Conservation (phyloP, 2,113 vertebrate genomes). For the Pseudorasbora parva region DNA sequence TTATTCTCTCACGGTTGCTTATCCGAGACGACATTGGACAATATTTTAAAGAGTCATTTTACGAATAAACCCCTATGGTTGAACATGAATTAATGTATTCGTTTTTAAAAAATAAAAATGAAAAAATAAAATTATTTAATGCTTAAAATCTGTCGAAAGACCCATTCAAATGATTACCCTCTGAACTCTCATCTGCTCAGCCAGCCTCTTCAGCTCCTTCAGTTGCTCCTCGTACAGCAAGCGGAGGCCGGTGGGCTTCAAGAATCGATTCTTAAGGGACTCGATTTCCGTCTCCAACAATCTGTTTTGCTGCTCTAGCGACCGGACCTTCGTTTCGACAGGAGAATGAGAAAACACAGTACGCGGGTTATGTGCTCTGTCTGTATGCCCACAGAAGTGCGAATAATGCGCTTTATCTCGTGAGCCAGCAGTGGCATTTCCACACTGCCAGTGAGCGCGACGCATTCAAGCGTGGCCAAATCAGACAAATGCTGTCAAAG, state of each 20-base stretch:
- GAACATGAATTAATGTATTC: background rate
- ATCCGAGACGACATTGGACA: background rate
- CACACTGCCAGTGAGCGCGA: slow-evolving; percentile 30
- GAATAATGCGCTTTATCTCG: slow-evolving; percentile 48
- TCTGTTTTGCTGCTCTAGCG: slow-evolving; percentile 71
- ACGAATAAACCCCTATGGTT: background rate
- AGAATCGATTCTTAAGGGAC: slow-evolving; percentile 66
- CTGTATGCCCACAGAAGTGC: slow-evolving; percentile 34
- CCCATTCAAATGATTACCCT: slow-evolving; percentile 56
- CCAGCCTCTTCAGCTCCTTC: slow-evolving; percentile 70
- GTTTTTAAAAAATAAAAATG: background rate
- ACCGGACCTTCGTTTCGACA: slow-evolving; percentile 70
- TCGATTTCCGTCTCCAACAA: slow-evolving; percentile 70
- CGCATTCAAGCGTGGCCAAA: slow-evolving; percentile 43
- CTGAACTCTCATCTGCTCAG: slow-evolving; percentile 73
- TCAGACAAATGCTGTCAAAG: slow-evolving; percentile 52
- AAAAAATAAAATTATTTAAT: no score
- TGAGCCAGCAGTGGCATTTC: slow-evolving; percentile 38
- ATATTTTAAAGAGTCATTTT: background rate
- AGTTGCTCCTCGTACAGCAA: slow-evolving; percentile 75
- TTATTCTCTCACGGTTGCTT: background rate
- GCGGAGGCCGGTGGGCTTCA: slow-evolving; percentile 68
- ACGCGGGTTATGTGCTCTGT: background rate
- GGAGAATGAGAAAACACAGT: slow-evolving; percentile 29
- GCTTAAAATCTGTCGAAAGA: background rate